Conservation (phyloP, 2,797 vertebrate species). For the Ciconia nigra region DNA sequence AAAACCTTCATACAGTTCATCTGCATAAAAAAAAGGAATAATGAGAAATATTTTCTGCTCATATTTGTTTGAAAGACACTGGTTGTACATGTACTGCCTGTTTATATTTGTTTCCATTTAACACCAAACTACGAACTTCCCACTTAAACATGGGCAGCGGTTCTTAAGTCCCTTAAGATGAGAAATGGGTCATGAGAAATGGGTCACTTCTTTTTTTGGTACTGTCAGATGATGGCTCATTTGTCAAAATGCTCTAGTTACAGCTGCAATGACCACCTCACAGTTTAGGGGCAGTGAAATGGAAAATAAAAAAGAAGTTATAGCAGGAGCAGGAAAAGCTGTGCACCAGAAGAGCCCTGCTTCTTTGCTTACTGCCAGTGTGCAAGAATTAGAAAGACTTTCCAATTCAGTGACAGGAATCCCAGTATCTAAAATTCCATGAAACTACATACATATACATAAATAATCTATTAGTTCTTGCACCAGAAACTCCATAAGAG, state of each 20-base stretch:
- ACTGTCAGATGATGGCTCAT: neutral
- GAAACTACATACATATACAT: neutral
- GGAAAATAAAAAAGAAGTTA: slow-evolving; percentile 2
- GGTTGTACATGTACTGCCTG: fast-evolving
- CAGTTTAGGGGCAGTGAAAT: neutral
- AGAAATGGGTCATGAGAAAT: neutral
- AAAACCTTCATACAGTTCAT: neutral
- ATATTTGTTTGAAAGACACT: neutral
- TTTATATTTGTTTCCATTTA: neutral
- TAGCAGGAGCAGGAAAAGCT: neutral
- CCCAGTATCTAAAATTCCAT: neutral
- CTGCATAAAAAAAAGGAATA: neutral
- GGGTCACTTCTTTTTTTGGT: neutral
- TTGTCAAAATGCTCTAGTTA: neutral
- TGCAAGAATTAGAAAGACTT: neutral
- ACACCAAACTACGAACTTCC: neutral
- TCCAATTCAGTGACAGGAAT: neutral
- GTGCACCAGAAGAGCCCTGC: neutral
- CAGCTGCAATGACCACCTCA: neutral
- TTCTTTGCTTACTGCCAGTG: neutral
- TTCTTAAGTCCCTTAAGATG: neutral
- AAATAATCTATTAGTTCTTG: neutral
- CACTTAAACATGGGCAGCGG: neutral
- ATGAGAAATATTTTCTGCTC: neutral
- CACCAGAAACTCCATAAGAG: neutral